Evolutionary conservation across 2,113 vertebrate genomes (phyloP).

Genomic region (Mesoclemmys tuberculata): DNA sequence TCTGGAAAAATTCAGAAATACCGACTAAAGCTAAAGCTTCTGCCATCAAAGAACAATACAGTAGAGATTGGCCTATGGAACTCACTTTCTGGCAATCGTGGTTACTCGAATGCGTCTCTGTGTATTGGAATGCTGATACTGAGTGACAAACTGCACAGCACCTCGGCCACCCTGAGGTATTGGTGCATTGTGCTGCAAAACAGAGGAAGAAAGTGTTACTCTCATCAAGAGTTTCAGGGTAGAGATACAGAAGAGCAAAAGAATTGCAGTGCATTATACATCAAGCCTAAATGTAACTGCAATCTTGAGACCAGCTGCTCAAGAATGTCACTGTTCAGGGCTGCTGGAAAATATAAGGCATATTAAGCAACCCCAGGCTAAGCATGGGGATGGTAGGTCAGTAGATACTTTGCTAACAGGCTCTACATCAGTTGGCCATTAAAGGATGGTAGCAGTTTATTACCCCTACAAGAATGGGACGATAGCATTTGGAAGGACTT

Average conservation of each 20-base stretch:
- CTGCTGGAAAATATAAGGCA: neutral
- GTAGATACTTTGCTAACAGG: neutral
- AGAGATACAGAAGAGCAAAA: neutral
- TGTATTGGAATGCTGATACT: slow-evolving; percentile 94
- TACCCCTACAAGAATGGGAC: neutral
- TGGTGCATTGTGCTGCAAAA: slow-evolving; percentile 91
- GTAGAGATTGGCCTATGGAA: neutral
- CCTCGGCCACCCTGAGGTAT: slow-evolving; percentile 95
- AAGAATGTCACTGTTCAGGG: neutral
- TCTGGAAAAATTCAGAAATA: neutral
- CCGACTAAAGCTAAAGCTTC: neutral
- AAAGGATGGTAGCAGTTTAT: neutral
- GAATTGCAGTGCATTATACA: neutral
- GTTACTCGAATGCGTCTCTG: slow-evolving; percentile 94
- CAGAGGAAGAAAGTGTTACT: neutral
- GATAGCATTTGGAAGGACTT: neutral
- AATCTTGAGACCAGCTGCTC: neutral
- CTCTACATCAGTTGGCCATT: neutral
- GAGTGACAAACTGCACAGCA: slow-evolving; percentile 94
- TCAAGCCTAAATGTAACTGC: neutral
- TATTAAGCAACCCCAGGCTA: neutral
- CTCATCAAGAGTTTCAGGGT: neutral
- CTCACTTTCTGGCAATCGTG: slow-evolving; percentile 96
- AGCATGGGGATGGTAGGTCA: neutral
- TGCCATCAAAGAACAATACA: neutral